Evolutionary conservation across 2,797 vertebrate species (phyloP), one percentile per base, ranked within the genome.

Genomic region (Syndactyla subalaris): DNA sequence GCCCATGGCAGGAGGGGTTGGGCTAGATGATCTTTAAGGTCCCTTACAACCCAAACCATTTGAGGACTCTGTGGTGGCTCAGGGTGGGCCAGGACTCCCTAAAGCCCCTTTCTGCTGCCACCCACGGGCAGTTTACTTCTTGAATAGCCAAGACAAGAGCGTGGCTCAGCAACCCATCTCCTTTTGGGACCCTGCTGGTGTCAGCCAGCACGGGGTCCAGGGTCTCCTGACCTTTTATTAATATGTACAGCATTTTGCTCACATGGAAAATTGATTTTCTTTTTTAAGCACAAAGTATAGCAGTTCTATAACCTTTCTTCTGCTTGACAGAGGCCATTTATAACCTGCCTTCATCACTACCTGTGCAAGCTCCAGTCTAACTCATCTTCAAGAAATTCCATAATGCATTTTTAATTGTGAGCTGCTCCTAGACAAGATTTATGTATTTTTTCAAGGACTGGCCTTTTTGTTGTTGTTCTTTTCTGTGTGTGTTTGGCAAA

Each of bases 381-480:
- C 96, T 95, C 95, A 88, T 96, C 95, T 90, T 70, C 18, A 86
- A 86, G 96, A 97, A 97, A 91, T 90, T 96, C 91, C 86, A 49
- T 94, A 87, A 49, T 96, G 94, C 94, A 95, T 97, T 97, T 95
- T 97, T 98, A 98, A 98, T 98, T 98, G 97, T 15, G 13, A 96
- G 92, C 97, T 87, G 72, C 71, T 97, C 68, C 86, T 67, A 51
- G 83, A 43, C 68, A 80, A 93, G 96, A 97, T 97, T 97, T 96
- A 93, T 97, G 97, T 97, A 54, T 97, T 97, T 97, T 95, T 89
- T 92, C 94, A 88, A 97, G 86, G 91, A 59, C 67, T 97, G 94
- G 91, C 92, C 92, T 96, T 95, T 93, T 71, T 86, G 86, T 87
- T 94, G 49, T 73, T 91, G 66, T 81, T 87, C 65, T 65, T 81